phyloP scores from a whole-genome alignment of 2,113 vertebrate genomes.

The Barbus barbus region DNA sequence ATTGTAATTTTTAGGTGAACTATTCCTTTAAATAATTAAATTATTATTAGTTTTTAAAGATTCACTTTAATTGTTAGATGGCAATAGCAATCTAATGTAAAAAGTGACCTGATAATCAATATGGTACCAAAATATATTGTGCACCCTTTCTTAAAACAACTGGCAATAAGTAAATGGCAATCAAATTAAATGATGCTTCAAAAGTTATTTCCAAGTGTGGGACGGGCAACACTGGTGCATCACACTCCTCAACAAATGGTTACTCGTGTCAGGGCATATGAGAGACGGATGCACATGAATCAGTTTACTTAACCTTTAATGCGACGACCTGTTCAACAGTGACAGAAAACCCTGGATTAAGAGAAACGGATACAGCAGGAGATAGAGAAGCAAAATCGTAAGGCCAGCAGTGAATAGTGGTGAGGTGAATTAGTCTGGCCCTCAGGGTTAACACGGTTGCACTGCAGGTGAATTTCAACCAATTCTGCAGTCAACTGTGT shows the following conservation, averaged over 20 bases:
- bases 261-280: neutral
- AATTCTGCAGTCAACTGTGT: neutral
- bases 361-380: neutral
- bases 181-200: neutral
- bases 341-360: neutral
- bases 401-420: conserved; percentile 4
- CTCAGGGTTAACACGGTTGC: conserved; percentile 7
- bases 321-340: neutral
- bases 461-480: conserved; percentile 23
- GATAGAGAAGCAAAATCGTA: neutral
- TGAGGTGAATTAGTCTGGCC: conserved; percentile 16
- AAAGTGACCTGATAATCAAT: neutral
- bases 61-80: neutral
- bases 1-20: too few relatives aligned
- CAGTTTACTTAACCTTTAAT: conserved; percentile 16
- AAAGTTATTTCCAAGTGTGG: neutral
- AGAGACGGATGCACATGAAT: conserved; percentile 19
- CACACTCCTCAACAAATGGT: neutral
- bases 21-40: neutral
- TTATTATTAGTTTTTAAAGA: neutral
- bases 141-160: neutral
- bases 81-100: neutral
- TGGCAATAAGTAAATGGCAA: neutral
- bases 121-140: neutral
- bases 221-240: neutral